phyloP scores from a whole-genome alignment of 2,113 vertebrate genomes.

The Pygoscelis adeliae region DNA sequence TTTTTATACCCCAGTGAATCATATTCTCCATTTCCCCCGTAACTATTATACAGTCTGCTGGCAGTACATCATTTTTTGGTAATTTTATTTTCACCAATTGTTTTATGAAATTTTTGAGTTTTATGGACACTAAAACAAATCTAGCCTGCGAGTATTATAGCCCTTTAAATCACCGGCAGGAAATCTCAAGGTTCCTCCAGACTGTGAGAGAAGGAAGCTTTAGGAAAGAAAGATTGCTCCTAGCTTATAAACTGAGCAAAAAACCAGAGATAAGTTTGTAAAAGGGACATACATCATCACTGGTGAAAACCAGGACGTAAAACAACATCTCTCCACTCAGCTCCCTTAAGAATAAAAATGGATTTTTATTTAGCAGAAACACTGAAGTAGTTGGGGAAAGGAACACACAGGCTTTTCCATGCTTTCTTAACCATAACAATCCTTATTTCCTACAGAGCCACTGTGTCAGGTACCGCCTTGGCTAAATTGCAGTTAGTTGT shows the following conservation, averaged over 20 bases:
- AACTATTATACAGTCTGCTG: conserved; percentile 87
- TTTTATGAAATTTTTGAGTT: conserved; percentile 89
- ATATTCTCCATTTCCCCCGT: conserved; percentile 83
- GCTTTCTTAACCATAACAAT: conserved; percentile 44
- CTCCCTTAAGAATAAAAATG: conserved; percentile 79
- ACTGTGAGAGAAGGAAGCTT: conserved; percentile 96
- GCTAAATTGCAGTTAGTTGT: not conserved
- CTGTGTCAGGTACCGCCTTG: not conserved
- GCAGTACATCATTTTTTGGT: conserved; percentile 86
- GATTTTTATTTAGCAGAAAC: conserved; percentile 82
- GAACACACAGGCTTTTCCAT: conserved; percentile 39
- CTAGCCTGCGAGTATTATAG: conserved; percentile 86
- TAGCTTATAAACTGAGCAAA: conserved; percentile 98
- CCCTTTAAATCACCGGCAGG: conserved; percentile 96
- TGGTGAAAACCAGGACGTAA: conserved; percentile 74
- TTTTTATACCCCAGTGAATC: conserved; percentile 84
- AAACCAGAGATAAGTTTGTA: conserved; percentile 92
- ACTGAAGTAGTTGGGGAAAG: conserved; percentile 52
- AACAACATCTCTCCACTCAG: conserved; percentile 75
- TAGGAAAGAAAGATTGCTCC: conserved; percentile 96
- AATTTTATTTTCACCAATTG: conserved; percentile 88
- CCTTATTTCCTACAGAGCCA: not conserved
- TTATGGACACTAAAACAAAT: conserved; percentile 89
- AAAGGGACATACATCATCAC: conserved; percentile 82
- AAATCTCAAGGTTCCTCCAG: conserved; percentile 99